Evolutionary conservation across 2,888 invertebrate species (phyloP).

Genomic region (Catotricha subobsoleta): DNA sequence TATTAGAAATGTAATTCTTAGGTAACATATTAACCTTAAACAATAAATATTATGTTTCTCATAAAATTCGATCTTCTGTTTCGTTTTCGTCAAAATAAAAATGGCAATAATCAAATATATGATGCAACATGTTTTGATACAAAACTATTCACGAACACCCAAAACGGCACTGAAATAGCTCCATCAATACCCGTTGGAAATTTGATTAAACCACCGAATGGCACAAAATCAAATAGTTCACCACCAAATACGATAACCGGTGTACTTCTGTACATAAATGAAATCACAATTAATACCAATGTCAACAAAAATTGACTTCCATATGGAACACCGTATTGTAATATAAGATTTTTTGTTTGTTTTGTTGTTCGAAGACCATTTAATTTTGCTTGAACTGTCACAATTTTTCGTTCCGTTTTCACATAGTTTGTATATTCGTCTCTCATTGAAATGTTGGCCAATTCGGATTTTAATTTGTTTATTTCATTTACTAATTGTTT

Average conservation of each 20-base stretch:
- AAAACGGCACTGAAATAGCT: slow-evolving; percentile 34
- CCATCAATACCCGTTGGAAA: slow-evolving; percentile 33
- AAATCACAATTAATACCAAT: slow-evolving; percentile 24
- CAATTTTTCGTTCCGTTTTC: slow-evolving; percentile 12
- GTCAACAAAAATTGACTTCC: slow-evolving; percentile 25
- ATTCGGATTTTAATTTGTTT: slow-evolving; percentile 6
- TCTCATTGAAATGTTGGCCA: slow-evolving; percentile 10
- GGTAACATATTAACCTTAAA: too few relatives aligned
- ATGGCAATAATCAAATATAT: slow-evolving; percentile 9
- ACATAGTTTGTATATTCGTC: slow-evolving; percentile 11
- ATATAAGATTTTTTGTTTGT: slow-evolving; percentile 4
- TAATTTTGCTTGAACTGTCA: slow-evolving; percentile 8
- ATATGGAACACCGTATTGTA: slow-evolving; percentile 20
- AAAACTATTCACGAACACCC: slow-evolving; percentile 33
- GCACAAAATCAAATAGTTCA: slow-evolving; percentile 28
- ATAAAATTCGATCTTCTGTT: too few relatives aligned
- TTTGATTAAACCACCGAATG: slow-evolving; percentile 31
- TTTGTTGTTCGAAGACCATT: slow-evolving; percentile 1
- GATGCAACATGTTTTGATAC: slow-evolving; percentile 22
- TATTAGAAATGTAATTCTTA: too few relatives aligned
- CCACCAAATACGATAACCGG: slow-evolving; percentile 30
- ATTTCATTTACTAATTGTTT: slow-evolving; percentile 8
- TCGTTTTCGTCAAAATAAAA: too few relatives aligned
- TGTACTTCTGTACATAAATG: slow-evolving; percentile 28
- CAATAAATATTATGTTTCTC: too few relatives aligned